phyloP scores from a whole-genome alignment of 2,888 invertebrate species.

The Amphipoea oculea region DNA sequence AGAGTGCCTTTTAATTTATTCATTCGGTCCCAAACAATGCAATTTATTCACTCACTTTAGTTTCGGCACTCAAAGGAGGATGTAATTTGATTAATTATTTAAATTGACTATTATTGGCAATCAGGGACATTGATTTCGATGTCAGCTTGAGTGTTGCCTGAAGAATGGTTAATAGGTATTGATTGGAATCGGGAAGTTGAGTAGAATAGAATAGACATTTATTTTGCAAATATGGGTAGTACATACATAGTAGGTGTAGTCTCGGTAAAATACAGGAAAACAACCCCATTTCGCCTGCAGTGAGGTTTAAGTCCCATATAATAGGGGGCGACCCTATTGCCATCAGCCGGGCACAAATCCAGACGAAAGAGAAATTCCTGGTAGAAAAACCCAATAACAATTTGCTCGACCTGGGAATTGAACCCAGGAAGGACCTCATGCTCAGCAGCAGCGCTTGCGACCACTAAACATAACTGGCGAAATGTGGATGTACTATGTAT shows the following conservation, averaged over 20 bases:
- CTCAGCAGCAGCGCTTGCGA: too few relatives aligned
- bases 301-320: not conserved
- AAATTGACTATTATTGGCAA: constrained; percentile 30
- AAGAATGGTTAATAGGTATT: constrained; percentile 9
- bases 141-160: constrained; percentile 6
- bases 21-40: constrained; percentile 41
- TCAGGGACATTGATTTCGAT: constrained; percentile 32
- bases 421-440: not conserved
- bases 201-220: not conserved
- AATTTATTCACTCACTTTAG: constrained; percentile 33
- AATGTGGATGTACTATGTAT: not conserved
- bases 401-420: not conserved
- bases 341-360: not conserved
- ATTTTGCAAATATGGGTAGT: too few relatives aligned
- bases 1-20: constrained; percentile 44
- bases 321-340: not conserved
- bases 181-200: not conserved
- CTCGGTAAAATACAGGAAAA: too few relatives aligned
- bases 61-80: constrained; percentile 8
- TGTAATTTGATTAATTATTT: constrained; percentile 32
- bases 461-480: too few relatives aligned
- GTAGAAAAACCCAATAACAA: not conserved
- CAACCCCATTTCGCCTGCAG: not conserved
- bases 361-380: not conserved
- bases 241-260: too few relatives aligned